A percentile compares a stretch with the other conserved stretches of the same genome.
Evolutionary conservation across 2,888 invertebrate genomes (phyloP).

Genomic region (Beris morrisii): DNA sequence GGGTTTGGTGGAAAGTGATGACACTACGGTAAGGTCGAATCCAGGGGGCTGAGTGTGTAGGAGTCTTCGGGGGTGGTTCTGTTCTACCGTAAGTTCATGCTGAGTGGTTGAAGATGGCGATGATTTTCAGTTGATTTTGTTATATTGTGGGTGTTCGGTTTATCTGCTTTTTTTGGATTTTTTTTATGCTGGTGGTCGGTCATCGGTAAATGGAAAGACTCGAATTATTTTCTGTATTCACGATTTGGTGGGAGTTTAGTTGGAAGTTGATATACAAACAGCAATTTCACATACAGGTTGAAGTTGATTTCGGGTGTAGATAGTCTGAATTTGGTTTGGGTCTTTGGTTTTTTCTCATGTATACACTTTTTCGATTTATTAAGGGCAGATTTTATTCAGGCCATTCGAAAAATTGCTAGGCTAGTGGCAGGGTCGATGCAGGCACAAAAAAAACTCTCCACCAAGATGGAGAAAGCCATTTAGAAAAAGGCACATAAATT

Average conservation of each 20-base stretch:
- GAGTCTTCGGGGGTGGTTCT: background rate
- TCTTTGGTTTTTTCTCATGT: constrained; percentile 1
- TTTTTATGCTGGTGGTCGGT: constrained; percentile 8
- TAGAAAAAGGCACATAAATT: constrained; percentile 18
- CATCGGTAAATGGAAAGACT: constrained; percentile 5
- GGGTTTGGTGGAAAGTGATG: background rate
- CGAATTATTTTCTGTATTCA: constrained; percentile 3
- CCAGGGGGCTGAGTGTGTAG: background rate
- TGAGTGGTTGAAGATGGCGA: constrained; percentile 15
- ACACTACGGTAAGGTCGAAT: background rate
- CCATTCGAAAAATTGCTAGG: background rate
- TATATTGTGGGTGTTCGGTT: constrained; percentile 20
- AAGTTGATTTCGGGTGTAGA: constrained; percentile 12
- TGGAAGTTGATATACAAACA: too few relatives aligned
- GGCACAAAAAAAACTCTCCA: background rate
- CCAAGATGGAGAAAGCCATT: constrained; percentile 10
- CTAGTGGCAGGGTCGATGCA: background rate
- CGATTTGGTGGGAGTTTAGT: background rate
- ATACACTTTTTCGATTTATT: constrained; percentile 7
- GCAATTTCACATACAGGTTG: background rate
- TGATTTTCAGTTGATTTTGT: constrained; percentile 19
- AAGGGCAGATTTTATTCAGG: constrained; percentile 10
- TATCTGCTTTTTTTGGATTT: background rate
- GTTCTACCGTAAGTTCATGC: constrained; percentile 14
- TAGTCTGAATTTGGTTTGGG: background rate